Percentiles rank a stretch among this genome's conserved stretches.
Conservation (phyloP, 2,113 vertebrate species). For the Fregata magnificens region DNA sequence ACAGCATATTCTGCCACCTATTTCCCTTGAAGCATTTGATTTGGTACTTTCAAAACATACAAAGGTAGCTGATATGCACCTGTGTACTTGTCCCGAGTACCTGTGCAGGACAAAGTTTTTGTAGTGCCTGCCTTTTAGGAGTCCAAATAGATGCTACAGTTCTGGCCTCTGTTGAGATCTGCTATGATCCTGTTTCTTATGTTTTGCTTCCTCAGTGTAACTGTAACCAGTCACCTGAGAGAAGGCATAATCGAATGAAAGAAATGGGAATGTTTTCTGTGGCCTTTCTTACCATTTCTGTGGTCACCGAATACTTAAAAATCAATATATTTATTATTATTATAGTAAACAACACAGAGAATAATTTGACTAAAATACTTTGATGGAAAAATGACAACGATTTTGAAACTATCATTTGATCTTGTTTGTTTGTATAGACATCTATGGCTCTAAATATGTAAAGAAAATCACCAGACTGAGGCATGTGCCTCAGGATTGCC, state of each 20-base stretch:
- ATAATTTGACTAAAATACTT: neutral
- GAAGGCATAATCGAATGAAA: neutral
- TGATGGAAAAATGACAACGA: neutral
- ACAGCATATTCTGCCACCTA: neutral
- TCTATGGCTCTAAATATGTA: neutral
- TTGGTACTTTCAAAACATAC: neutral
- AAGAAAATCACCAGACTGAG: neutral
- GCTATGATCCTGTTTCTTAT: neutral
- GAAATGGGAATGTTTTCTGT: neutral
- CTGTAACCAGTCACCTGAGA: neutral
- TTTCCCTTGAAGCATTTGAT: neutral
- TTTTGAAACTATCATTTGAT: neutral
- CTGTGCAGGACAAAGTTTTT: neutral
- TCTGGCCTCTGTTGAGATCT: neutral
- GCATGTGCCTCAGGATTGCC: neutral
- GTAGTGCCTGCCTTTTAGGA: neutral
- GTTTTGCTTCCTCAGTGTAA: neutral
- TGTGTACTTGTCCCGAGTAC: neutral
- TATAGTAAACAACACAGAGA: neutral
- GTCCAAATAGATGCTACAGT: neutral
- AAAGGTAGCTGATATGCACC: neutral
- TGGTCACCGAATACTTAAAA: neutral
- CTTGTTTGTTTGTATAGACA: neutral
- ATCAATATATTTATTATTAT: neutral
- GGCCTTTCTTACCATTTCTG: neutral